phyloP scores from a whole-genome alignment of 2,797 vertebrate species.

The Channa striata region DNA sequence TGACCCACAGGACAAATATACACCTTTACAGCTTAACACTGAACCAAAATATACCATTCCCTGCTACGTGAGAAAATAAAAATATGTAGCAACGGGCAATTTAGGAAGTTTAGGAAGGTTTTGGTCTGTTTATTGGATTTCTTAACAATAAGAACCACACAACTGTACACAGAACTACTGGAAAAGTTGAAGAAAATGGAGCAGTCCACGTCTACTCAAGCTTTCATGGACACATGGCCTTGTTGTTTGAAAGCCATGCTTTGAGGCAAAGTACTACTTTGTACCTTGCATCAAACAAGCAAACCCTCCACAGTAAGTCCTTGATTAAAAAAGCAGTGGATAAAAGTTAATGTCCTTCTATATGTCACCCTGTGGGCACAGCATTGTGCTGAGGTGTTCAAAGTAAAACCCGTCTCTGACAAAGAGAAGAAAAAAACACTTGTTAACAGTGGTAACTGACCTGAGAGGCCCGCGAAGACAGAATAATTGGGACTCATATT shows the following conservation, averaged over 20 bases:
- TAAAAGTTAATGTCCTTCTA: conserved; percentile 18
- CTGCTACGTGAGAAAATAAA: too few relatives aligned
- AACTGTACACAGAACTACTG: too few relatives aligned
- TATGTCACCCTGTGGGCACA: conserved; percentile 27
- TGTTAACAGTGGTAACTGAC: conserved; percentile 50
- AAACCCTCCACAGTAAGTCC: background rate
- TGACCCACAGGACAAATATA: too few relatives aligned
- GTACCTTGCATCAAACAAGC: conserved; percentile 18
- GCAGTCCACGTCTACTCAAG: too few relatives aligned
- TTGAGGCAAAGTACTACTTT: conserved; percentile 7
- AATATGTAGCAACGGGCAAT: too few relatives aligned
- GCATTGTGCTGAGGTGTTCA: conserved; percentile 19
- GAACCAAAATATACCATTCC: too few relatives aligned
- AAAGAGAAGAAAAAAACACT: conserved; percentile 19
- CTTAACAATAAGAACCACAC: too few relatives aligned
- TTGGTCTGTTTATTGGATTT: too few relatives aligned
- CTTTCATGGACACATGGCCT: background rate
- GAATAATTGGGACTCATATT: conserved; percentile 54
- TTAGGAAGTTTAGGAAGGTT: too few relatives aligned
- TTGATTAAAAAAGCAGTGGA: conserved; percentile 18
- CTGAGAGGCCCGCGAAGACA: conserved; percentile 37
- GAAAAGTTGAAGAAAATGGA: too few relatives aligned
- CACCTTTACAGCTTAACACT: too few relatives aligned
- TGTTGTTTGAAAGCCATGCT: background rate
- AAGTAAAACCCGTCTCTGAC: conserved; percentile 24